Evolutionary conservation across 2,888 invertebrate species (phyloP), one percentile per base, ranked within the genome.

Genomic region (Dione vanillae): DNA sequence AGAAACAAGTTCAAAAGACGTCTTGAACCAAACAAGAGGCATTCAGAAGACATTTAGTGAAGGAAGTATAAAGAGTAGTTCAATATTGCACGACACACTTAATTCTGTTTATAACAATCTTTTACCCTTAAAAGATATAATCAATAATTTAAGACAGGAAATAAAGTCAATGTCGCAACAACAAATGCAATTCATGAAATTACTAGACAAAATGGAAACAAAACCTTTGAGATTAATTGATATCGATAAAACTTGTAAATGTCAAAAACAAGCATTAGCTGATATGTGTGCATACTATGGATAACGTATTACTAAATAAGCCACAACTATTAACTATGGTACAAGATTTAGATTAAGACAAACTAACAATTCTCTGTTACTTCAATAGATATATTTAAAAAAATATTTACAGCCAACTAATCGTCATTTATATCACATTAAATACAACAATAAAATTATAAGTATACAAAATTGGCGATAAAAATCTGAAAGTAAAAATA

Each of bases 61-160:
- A 65, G 49, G 58, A 45, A 47, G 8, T 45, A 16, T 40, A 43
- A 35, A 61, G 9, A 11, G 62, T 58, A 49, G 65, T 37, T 14
- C 0, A 7, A 56, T 27, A 35, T 69, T 78, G 27, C 69, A 76
- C 67, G 70, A 77, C 66, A 72, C 69, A 27, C 58, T 78, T 14
- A 62, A 64, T n/a, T 45, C 59, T n/a, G 65, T 81, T 72, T 73
- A 78, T 74, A 69, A 85, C 54, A 86, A 89, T 73, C 77, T 92
- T 49, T 37, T 91, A 47, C 89, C 92, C 1, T 76, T 92, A 41
- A 83, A 86, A 75, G 76, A 77, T n/a, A 80, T 82, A 9, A 88
- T 92, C 35, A 82, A 79, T 67, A 77, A 78, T 61, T 78, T 92
- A 16, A 85, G 83, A 77, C 73, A 83, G 54, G 88, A 90, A 64